Conservation (phyloP, 2,888 invertebrate genomes). For the Cerastis rubricosa region DNA sequence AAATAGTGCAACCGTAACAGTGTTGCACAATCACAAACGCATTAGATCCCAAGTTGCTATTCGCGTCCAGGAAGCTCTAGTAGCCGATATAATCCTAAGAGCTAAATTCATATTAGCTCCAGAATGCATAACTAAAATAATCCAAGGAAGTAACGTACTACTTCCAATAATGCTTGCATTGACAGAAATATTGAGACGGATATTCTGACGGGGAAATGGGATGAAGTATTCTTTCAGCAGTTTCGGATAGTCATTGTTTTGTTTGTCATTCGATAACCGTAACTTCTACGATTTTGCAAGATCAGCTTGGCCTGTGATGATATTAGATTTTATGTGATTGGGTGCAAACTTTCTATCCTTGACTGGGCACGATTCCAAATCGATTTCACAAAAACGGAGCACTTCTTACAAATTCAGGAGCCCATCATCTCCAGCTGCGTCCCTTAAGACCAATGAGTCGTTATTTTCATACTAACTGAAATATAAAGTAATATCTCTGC, state of each 20-base stretch:
- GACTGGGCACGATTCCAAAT: conserved; percentile 16
- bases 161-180: conserved; percentile 63
- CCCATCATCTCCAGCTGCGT: conserved; percentile 39
- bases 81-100: conserved; percentile 68
- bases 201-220: conserved; percentile 35
- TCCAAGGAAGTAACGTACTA: conserved; percentile 63
- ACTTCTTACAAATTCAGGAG: conserved; percentile 27
- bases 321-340: conserved; percentile 26
- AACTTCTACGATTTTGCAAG: neutral
- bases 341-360: neutral
- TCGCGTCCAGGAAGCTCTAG: conserved; percentile 80
- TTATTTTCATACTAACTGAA: conserved; percentile 52
- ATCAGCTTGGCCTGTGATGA: neutral
- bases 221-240: conserved; percentile 36
- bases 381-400: conserved; percentile 8
- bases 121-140: conserved; percentile 66
- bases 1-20: conserved; percentile 52
- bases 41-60: conserved; percentile 78
- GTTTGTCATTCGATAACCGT: neutral
- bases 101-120: conserved; percentile 66
- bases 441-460: conserved; percentile 26
- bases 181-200: conserved; percentile 68
- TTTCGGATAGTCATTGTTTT: conserved; percentile 21
- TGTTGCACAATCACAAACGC: conserved; percentile 76
- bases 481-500: conserved; percentile 71